phyloP scores from a whole-genome alignment of 2,797 vertebrate genomes.

The Diplodus puntazzo region DNA sequence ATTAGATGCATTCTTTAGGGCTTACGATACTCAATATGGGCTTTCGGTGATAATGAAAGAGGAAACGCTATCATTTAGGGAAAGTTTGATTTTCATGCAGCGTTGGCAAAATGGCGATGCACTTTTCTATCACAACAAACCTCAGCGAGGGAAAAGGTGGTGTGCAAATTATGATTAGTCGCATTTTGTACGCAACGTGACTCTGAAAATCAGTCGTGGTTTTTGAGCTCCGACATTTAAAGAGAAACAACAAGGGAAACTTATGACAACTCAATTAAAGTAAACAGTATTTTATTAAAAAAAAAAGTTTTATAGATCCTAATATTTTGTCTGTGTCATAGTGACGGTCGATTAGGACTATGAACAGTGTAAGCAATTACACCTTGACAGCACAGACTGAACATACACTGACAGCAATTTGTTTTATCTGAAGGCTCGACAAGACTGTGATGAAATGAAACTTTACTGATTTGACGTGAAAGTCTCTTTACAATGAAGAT shows the following conservation, averaged over 20 bases:
- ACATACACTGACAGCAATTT: background rate
- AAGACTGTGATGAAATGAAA: background rate
- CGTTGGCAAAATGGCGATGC: background rate
- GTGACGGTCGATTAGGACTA: slow-evolving; percentile 22
- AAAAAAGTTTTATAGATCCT: background rate
- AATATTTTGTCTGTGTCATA: background rate
- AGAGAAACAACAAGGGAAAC: slow-evolving; percentile 17
- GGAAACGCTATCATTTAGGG: slow-evolving; percentile 7
- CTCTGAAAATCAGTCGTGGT: slow-evolving; percentile 16
- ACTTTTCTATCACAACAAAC: background rate
- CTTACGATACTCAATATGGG: slow-evolving; percentile 8
- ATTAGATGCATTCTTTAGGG: slow-evolving; percentile 19
- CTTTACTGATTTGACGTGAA: background rate
- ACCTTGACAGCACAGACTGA: background rate
- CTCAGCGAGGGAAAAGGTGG: background rate
- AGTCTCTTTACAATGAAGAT: background rate
- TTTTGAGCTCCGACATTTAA: slow-evolving; percentile 13
- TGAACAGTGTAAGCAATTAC: slow-evolving; percentile 15
- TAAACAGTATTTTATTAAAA: slow-evolving; percentile 3
- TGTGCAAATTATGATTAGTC: slow-evolving; percentile 11
- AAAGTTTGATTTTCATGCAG: slow-evolving; percentile 3
- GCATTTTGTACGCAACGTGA: background rate
- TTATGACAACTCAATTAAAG: slow-evolving; percentile 6
- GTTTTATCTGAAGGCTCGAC: slow-evolving; percentile 9
- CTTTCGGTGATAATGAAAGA: slow-evolving; percentile 38